These are phyloP conservation scores for Ylistrum balloti DNA, from an alignment of 1,140 invertebrate genomes.

Conservation along the genomic window DNA sequence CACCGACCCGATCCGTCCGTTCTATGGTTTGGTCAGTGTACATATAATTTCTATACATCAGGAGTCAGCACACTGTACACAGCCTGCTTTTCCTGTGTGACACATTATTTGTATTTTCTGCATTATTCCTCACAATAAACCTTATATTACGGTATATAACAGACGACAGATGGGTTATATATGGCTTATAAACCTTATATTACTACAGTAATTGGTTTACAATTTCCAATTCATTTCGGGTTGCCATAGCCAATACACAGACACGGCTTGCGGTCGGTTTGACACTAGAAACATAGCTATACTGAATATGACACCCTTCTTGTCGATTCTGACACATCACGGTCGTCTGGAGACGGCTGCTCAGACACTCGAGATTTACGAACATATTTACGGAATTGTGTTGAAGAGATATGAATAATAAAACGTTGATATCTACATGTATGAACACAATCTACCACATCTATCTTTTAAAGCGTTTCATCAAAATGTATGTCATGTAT, in stretches of 20 bases:
- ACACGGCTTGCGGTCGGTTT: neutral
- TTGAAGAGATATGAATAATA: neutral
- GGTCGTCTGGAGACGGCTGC: neutral
- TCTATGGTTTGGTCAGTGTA: too few relatives aligned
- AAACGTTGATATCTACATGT: too few relatives aligned
- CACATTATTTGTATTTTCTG: neutral
- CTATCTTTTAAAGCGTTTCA: too few relatives aligned
- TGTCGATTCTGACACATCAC: neutral
- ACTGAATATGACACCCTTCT: neutral
- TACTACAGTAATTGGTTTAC: conserved; percentile 14
- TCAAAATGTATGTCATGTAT: too few relatives aligned
- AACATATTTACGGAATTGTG: neutral
- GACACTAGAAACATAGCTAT: neutral
- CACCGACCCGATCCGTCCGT: too few relatives aligned
- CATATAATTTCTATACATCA: too few relatives aligned
- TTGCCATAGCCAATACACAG: neutral
- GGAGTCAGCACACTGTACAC: too few relatives aligned
- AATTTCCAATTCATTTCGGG: neutral
- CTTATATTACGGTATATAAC: conserved; percentile 23
- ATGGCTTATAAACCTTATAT: conserved; percentile 14
- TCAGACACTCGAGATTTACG: neutral
- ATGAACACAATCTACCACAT: too few relatives aligned
- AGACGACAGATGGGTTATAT: conserved; percentile 18
- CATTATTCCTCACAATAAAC: too few relatives aligned
- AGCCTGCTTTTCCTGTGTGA: too few relatives aligned